phyloP scores from a whole-genome alignment of 2,113 vertebrate species.

The Rhagologus leucostigma region DNA sequence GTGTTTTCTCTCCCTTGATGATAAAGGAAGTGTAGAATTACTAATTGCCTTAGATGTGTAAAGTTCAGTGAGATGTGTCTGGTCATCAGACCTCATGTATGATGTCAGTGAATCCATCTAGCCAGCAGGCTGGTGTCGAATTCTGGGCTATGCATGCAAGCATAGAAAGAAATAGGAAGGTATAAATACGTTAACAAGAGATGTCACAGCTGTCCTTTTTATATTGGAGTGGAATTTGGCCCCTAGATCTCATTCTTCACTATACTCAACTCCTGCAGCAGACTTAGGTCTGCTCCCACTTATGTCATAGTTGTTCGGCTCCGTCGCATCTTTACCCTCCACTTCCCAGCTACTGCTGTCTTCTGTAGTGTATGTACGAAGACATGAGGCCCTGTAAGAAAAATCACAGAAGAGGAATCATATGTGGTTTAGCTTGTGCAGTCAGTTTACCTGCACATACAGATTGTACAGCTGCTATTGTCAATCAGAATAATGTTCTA shows the following conservation, averaged over 20 bases:
- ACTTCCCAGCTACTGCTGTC: neutral
- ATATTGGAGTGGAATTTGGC: neutral
- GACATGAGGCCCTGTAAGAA: neutral
- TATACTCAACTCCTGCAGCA: neutral
- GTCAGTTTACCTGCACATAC: neutral
- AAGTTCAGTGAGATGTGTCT: neutral
- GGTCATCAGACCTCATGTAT: neutral
- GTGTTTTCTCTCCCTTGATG: neutral
- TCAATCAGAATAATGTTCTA: neutral
- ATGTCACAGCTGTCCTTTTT: neutral
- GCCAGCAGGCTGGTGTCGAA: neutral
- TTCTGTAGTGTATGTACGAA: neutral
- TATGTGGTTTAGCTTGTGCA: neutral
- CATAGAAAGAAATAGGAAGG: neutral
- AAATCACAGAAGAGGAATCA: neutral
- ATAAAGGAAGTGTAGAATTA: neutral
- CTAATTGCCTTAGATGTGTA: neutral
- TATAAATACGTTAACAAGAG: neutral
- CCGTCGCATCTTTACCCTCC: neutral
- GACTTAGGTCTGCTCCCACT: neutral
- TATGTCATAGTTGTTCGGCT: neutral
- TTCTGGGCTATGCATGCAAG: neutral
- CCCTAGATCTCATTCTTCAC: neutral
- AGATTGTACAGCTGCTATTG: neutral
- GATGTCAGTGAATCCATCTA: neutral